Base-by-base conservation (phyloP, 2,113 vertebrate genomes). In the Planiliza haematocheilus region DNA sequence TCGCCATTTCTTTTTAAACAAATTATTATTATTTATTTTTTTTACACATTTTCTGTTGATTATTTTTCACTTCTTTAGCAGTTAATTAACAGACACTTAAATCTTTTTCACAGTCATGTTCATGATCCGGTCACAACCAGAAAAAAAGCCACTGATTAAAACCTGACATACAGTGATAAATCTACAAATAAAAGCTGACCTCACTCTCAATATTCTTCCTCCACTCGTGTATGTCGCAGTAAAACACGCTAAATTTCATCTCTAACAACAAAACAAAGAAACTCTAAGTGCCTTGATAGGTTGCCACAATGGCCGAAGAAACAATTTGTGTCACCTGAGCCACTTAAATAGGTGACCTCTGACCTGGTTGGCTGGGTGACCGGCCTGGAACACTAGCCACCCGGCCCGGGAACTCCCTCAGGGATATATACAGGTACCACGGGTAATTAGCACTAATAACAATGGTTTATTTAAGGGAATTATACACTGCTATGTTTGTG, bases 301-400 rank as follows among this genome's bases (percentile, higher is more conserved):
- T 83, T 66, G 70, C 77, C 67, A 45, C 14, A 14, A 58, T 68
- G 71, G 67, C 77, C 67, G 63, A 91, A 86, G 79, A 81, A 82
- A 77, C 74, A 87, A 79, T 84, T 72, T 89, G 88, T 89, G 90
- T 91, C 86, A 91, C 70, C 17, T 72, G 88, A 92, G 77, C 83
- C 63, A 67, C 67, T 75, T 81, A 76, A 81, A 90, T 87, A 65
- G 70, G 65, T 36, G 87, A 91, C 89, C 89, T 90, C 73, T 91
- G 84, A 91, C 90, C 88, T 46, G 65, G 82, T 80, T 86, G 89
- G 84, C 86, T 13, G 21, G 89, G 84, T 85, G 86, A 92, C 78
- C 42, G 63, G 58, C 71, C 79, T 56, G 43, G 68, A 87, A 89
- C 78, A 85, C 67, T 82, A 86, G 59, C 81, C 38, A 77, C 41